Percentiles rank a stretch among this genome's conserved stretches.
Evolutionary conservation across 2,888 invertebrate genomes (phyloP).

Genomic region (Pasiphila rectangulata): DNA sequence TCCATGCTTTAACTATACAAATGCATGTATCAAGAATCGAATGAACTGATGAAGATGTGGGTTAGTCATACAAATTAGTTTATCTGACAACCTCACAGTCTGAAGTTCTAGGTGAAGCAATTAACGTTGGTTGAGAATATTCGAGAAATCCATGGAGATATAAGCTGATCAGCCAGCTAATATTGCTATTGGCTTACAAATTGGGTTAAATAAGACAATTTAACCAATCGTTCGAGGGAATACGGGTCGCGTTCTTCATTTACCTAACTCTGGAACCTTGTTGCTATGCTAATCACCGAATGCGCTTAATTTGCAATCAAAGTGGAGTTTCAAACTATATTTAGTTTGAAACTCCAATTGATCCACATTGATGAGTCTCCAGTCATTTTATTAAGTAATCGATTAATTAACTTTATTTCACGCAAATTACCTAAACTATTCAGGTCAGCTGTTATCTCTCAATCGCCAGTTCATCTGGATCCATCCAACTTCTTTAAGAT

Average conservation of each 20-base stretch:
- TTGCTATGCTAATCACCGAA: no score
- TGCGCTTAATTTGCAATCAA: neutral
- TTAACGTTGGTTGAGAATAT: no score
- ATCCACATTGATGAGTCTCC: neutral
- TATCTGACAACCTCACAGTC: no score
- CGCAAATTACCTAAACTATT: constrained; percentile 5
- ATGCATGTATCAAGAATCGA: no score
- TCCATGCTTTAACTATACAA: no score
- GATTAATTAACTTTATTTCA: neutral
- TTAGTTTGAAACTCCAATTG: neutral
- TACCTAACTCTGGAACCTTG: neutral
- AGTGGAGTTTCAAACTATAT: neutral
- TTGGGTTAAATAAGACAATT: neutral
- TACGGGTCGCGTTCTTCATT: neutral
- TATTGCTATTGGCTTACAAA: no score
- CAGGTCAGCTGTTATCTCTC: neutral
- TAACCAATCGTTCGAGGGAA: neutral
- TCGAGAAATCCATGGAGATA: no score
- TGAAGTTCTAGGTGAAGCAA: no score
- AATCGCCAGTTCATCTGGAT: constrained; percentile 3
- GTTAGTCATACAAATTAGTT: no score
- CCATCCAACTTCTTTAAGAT: neutral
- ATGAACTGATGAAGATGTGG: no score
- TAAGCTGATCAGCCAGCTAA: no score
- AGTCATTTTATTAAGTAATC: neutral